Conservation (phyloP, 2,888 invertebrate genomes). For the Leucoptera coffeella region DNA sequence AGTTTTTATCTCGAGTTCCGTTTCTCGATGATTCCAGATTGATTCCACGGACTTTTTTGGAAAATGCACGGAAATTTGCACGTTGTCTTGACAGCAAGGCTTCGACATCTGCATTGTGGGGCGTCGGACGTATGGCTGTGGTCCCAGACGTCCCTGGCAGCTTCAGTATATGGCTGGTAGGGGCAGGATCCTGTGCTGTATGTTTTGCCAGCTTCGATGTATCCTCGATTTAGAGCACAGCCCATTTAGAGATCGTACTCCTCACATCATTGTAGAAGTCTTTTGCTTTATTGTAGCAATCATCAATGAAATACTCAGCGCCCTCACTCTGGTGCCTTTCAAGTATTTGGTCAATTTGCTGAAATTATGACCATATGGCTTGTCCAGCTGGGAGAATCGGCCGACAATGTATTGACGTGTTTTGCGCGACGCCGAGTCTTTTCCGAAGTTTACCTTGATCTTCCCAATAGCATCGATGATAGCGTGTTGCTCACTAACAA, state of each 20-base stretch:
- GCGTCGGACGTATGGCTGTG: background rate
- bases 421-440: background rate
- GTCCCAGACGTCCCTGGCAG: background rate
- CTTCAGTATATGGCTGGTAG: too few relatives aligned
- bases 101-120: too few relatives aligned
- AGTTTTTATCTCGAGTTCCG: conserved; percentile 6
- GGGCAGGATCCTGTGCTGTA: background rate
- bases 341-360: background rate
- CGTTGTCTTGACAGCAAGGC: conserved; percentile 1
- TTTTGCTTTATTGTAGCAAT: background rate
- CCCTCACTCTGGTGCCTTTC: too few relatives aligned
- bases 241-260: too few relatives aligned
- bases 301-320: background rate
- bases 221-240: background rate
- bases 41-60: conserved; percentile 3
- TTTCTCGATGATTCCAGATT: conserved; percentile 6
- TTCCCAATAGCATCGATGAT: background rate
- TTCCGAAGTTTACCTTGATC: background rate
- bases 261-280: background rate
- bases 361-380: background rate
- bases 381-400: background rate
- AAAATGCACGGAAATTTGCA: conserved; percentile 6
- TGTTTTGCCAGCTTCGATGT: background rate
- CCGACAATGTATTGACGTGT: background rate
- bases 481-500: too few relatives aligned